Base-by-base conservation (phyloP, 2,888 invertebrate genomes). In the Girardia tigrina region DNA sequence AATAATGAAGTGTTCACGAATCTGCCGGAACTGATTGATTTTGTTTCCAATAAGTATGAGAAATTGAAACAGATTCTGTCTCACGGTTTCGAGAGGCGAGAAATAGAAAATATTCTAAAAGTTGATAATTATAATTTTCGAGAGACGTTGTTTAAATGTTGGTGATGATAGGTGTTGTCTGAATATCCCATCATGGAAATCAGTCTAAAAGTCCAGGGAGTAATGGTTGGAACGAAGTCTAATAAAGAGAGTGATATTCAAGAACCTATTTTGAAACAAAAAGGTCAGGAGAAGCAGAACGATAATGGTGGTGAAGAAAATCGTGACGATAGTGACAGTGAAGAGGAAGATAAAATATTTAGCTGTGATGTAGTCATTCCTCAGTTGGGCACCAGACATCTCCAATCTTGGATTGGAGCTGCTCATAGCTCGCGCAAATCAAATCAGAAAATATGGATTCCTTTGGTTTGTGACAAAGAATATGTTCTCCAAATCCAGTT, bases 381-480 rank as follows among this genome's bases (percentile, higher is more conserved):
- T 6, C 56, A 56, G 23, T n/a, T n/a, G 4, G 23, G 23, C n/a
- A 56, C 56, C n/a, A n/a, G 20, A 23, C n/a, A 56, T 12, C 4
- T 56, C n/a, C 6, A 56, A 12, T 71, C 28, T 1, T 71, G 71
- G 71, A 28, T n/a, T 12, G 26, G 71, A n/a, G 71, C 28, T 4
- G 71, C 28, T 12, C n/a, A 28, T 71, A 1, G 6, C 14, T 29
- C 71, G 4, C 75, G 29, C 28, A 20, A 20, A 75, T 20, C 16
- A 0, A 69, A 26, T 36, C 81, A 81, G 36, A 77, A 75, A n/a
- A 79, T 84, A 0, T 90, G 89, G 89, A 83, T 88, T 20, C 83
- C 86, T 8, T 84, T 90, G 69, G 88, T 89, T 80, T 88, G 88
- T 28, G 88, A 88, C 79, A 88, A 89, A 85, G 90, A 90, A 82